phyloP scores from a whole-genome alignment of 2,113 vertebrate species.

The Tricholaema leucomelas region DNA sequence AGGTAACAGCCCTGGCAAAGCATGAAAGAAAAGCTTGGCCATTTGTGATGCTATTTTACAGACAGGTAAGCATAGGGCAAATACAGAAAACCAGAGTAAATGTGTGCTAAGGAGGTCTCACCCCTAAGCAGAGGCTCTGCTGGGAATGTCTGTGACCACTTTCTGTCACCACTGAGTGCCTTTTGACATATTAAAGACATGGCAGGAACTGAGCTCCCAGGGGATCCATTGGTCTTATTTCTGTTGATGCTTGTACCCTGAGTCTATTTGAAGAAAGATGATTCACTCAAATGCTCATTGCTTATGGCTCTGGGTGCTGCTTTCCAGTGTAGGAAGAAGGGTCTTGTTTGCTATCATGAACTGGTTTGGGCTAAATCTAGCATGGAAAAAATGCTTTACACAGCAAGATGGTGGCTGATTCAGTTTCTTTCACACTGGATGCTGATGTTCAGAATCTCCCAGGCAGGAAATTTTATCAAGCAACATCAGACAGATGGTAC shows the following conservation, averaged over 20 bases:
- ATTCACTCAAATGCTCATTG: constrained; percentile 14
- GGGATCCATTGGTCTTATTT: constrained; percentile 35
- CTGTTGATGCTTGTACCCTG: not conserved
- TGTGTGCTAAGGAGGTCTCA: not conserved
- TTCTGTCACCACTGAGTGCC: not conserved
- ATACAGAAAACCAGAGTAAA: not conserved
- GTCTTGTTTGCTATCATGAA: not conserved
- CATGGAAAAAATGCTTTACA: not conserved
- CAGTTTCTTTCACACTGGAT: not conserved
- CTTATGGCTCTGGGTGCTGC: constrained; percentile 7
- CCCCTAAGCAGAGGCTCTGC: not conserved
- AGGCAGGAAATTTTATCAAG: not conserved
- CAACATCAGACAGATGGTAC: constrained; percentile 28
- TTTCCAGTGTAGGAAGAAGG: constrained; percentile 33
- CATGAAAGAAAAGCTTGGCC: not conserved
- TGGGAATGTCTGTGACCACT: not conserved
- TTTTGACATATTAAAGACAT: constrained; percentile 51
- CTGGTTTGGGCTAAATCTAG: constrained; percentile 13
- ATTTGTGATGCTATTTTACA: not conserved
- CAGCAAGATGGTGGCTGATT: not conserved
- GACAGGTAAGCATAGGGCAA: not conserved
- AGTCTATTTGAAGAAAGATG: constrained; percentile 47
- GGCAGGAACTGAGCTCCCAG: constrained; percentile 38
- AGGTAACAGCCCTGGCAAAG: not conserved
- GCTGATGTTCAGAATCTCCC: not conserved